These are phyloP conservation scores for Sicus ferrugineus DNA, from an alignment of 2,888 invertebrate species.

Conservation along the genomic window DNA sequence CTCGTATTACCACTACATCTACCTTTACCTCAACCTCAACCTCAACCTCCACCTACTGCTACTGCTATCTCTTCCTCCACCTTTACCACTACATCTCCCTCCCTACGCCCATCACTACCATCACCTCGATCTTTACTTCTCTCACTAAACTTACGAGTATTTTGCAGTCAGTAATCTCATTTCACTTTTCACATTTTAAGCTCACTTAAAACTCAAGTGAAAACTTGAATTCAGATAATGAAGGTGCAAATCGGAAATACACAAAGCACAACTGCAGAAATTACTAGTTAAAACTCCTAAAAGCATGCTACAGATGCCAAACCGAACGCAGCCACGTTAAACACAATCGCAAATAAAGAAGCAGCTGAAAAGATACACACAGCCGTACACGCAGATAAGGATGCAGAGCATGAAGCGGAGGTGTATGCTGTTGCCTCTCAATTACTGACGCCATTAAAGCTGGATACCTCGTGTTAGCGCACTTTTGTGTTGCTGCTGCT, in stretches of 20 bases:
- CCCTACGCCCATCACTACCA: background rate
- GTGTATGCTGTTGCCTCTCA: constrained; percentile 56
- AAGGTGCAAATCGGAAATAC: background rate
- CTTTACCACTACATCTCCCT: too few species aligned
- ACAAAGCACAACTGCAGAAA: constrained; percentile 5
- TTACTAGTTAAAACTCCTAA: constrained; percentile 2
- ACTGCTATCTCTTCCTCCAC: too few species aligned
- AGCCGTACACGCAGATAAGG: background rate
- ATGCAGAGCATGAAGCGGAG: constrained; percentile 41
- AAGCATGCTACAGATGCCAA: constrained; percentile 6
- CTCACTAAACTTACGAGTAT: background rate
- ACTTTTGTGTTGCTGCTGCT: background rate
- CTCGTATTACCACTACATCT: too few species aligned
- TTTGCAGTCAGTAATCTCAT: too few species aligned
- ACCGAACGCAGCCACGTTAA: background rate
- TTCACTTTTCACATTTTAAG: too few species aligned
- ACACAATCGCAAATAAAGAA: constrained; percentile 21
- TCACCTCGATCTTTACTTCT: background rate
- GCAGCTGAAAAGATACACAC: too few species aligned
- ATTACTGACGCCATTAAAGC: constrained; percentile 59
- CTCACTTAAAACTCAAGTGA: too few species aligned
- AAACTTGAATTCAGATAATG: too few species aligned
- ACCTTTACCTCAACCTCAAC: too few species aligned
- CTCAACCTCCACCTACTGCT: too few species aligned
- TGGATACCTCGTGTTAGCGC: constrained; percentile 28